These are phyloP conservation scores for Esox lucius DNA, from an alignment of 2,797 vertebrate species.

Conservation along the genomic window DNA sequence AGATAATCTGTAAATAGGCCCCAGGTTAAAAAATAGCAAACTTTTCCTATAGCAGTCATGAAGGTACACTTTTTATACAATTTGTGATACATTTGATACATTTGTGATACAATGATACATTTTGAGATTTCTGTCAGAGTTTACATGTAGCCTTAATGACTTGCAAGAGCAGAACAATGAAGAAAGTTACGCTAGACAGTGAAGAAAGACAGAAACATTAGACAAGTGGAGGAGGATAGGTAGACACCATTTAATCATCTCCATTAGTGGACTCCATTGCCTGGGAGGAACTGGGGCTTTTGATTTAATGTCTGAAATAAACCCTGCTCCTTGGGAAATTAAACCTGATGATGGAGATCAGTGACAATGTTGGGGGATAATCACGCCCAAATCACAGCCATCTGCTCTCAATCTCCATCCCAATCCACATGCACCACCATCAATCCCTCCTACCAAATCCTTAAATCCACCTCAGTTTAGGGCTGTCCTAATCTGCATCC, in stretches of 20 bases:
- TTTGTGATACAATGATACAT: too few relatives aligned
- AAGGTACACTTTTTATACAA: too few relatives aligned
- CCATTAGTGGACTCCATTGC: slow-evolving; percentile 65
- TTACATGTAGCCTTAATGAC: background rate
- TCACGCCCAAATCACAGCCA: slow-evolving; percentile 72
- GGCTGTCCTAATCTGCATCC: slow-evolving; percentile 66
- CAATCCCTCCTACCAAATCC: slow-evolving; percentile 67
- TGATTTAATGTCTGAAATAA: slow-evolving; percentile 68
- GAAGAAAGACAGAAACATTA: slow-evolving; percentile 14
- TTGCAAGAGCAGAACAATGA: background rate
- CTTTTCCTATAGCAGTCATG: too few relatives aligned
- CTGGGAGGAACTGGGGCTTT: slow-evolving; percentile 60
- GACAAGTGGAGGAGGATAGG: slow-evolving; percentile 33
- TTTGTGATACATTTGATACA: too few relatives aligned
- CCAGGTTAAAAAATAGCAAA: too few relatives aligned
- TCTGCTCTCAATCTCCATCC: slow-evolving; percentile 78
- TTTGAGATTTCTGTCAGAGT: too few relatives aligned
- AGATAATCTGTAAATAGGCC: too few relatives aligned
- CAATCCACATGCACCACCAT: slow-evolving; percentile 59
- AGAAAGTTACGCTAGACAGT: background rate
- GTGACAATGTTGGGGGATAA: slow-evolving; percentile 77
- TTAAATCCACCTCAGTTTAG: slow-evolving; percentile 77
- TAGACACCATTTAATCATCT: slow-evolving; percentile 62
- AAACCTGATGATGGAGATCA: slow-evolving; percentile 78
- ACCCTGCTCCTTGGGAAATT: slow-evolving; percentile 73